phyloP scores from a whole-genome alignment of 2,888 invertebrate genomes.

The Oxycera nigricornis region DNA sequence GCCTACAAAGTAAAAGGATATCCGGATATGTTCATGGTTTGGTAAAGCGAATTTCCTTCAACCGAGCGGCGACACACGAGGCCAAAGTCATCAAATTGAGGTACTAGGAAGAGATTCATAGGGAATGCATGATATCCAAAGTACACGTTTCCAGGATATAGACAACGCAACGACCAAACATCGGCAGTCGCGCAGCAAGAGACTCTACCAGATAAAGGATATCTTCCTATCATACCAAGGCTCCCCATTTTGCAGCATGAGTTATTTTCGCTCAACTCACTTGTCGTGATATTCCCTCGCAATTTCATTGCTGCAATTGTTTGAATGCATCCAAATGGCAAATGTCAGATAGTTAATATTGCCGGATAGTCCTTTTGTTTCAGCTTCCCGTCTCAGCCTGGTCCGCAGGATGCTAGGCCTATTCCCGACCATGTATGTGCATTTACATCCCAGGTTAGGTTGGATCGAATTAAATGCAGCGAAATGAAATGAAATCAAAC shows the following conservation, averaged over 20 bases:
- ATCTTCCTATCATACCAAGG: background rate
- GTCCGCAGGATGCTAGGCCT: background rate
- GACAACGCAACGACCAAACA: background rate
- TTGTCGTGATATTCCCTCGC: background rate
- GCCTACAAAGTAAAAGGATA: constrained; percentile 3
- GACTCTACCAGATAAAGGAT: background rate
- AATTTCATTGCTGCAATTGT: background rate
- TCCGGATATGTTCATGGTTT: background rate
- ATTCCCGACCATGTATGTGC: background rate
- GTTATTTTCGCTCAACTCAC: background rate
- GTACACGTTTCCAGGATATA: background rate
- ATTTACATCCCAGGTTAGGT: background rate
- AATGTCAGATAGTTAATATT: constrained; percentile 12
- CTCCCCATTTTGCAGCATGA: background rate
- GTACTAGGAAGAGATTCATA: background rate
- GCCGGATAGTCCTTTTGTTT: background rate
- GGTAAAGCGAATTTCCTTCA: background rate
- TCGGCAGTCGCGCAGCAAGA: background rate
- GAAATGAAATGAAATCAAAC: constrained; percentile 36
- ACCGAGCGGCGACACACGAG: too few relatives aligned
- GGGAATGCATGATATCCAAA: background rate
- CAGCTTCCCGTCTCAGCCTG: background rate
- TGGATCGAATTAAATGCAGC: constrained; percentile 31
- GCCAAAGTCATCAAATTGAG: too few relatives aligned
- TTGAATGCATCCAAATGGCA: constrained; percentile 17